Evolutionary conservation across 1,140 invertebrate species (phyloP).

Genomic region (Himalopsyche phryganea): DNA sequence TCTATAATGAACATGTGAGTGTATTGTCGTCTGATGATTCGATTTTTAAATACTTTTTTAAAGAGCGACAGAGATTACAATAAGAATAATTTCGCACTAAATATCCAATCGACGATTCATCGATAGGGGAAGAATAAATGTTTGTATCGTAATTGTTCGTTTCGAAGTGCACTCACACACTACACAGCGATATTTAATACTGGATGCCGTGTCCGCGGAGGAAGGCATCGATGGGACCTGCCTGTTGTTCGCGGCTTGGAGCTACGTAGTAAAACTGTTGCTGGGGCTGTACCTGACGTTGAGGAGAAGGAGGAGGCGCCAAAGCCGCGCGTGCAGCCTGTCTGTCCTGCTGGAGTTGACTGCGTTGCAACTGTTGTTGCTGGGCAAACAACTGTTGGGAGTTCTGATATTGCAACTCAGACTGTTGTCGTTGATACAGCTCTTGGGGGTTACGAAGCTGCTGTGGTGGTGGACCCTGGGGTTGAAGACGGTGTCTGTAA

Average conservation of each 20-base stretch:
- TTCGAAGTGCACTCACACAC: conserved; percentile 3
- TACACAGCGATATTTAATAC: conserved; percentile 45
- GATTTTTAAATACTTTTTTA: too few relatives aligned
- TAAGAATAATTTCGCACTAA: conserved; percentile 12
- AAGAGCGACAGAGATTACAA: neutral
- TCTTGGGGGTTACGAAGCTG: conserved; percentile 57
- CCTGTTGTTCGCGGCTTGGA: conserved; percentile 50
- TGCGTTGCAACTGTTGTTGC: conserved; percentile 63
- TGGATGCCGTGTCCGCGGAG: conserved; percentile 67
- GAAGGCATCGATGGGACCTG: conserved; percentile 77
- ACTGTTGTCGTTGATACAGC: conserved; percentile 67
- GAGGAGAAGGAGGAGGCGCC: conserved; percentile 41
- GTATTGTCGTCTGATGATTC: too few relatives aligned
- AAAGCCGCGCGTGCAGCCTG: conserved; percentile 49
- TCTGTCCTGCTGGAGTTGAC: conserved; percentile 50
- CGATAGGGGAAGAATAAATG: conserved; percentile 6
- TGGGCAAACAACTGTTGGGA: conserved; percentile 71
- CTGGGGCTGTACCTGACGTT: conserved; percentile 45
- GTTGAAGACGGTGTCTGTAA: conserved; percentile 47
- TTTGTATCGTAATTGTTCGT: conserved; percentile 30
- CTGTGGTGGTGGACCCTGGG: conserved; percentile 36
- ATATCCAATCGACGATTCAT: neutral
- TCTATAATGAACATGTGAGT: too few relatives aligned
- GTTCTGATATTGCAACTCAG: conserved; percentile 63
- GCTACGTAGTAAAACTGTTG: conserved; percentile 66